These are phyloP conservation scores for Psilopogon haemacephalus DNA, from an alignment of 2,113 vertebrate species.

Conservation along the genomic window DNA sequence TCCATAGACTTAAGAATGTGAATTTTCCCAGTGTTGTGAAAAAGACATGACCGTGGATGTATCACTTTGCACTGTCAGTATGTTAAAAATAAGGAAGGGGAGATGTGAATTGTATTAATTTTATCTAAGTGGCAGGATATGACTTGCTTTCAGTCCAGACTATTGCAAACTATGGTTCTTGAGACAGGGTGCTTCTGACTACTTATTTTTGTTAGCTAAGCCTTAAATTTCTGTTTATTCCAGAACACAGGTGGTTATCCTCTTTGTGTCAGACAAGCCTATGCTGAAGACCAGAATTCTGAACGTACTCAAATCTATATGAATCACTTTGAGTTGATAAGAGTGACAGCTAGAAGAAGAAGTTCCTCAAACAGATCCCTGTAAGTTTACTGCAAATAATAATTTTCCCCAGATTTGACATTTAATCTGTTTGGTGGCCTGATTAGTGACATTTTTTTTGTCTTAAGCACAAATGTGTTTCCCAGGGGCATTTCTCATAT, in stretches of 20 bases:
- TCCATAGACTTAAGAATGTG: neutral
- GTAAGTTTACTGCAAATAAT: conserved; percentile 50
- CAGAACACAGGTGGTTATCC: conserved; percentile 83
- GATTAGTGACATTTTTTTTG: neutral
- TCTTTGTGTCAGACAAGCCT: conserved; percentile 83
- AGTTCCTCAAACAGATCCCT: conserved; percentile 85
- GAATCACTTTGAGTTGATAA: conserved; percentile 85
- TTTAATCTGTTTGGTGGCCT: neutral
- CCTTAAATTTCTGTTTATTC: neutral
- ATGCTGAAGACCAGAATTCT: conserved; percentile 84
- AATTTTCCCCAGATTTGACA: neutral
- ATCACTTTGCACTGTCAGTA: neutral
- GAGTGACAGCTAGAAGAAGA: conserved; percentile 79
- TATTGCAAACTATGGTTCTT: neutral
- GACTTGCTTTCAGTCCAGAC: neutral
- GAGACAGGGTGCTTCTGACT: neutral
- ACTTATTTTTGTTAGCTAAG: neutral
- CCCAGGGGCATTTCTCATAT: neutral
- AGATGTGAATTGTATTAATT: neutral
- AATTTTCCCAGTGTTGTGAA: neutral
- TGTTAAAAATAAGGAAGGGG: neutral
- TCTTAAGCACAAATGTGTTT: neutral
- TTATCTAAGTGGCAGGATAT: neutral
- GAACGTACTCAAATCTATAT: conserved; percentile 82
- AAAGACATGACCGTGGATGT: neutral